phyloP scores from a whole-genome alignment of 2,888 invertebrate species.

The Temnothorax rugatulus region DNA sequence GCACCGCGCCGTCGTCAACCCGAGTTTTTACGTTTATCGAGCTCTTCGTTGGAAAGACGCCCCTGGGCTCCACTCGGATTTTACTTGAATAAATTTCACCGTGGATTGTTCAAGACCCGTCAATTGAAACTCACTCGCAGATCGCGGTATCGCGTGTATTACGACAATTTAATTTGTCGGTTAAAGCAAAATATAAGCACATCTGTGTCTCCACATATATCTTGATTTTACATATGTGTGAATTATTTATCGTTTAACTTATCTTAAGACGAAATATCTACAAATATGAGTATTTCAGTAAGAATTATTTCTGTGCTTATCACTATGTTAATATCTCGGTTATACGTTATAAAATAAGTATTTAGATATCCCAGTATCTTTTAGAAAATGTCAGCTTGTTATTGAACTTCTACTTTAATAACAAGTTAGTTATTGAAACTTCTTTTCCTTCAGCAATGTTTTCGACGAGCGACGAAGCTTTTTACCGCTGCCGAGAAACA shows the following conservation, averaged over 20 bases:
- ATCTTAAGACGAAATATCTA: neutral
- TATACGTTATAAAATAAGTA: neutral
- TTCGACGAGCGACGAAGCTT: slow-evolving; percentile 5
- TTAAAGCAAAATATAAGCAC: neutral
- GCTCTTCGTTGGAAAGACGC: slow-evolving; percentile 16
- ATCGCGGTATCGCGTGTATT: neutral
- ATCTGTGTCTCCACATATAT: neutral
- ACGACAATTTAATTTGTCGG: neutral
- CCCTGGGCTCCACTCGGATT: slow-evolving; percentile 1
- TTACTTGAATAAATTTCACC: slow-evolving; percentile 36
- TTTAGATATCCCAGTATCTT: neutral
- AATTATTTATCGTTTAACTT: neutral
- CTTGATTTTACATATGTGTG: neutral
- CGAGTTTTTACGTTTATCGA: slow-evolving; percentile 40
- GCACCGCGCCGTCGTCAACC: slow-evolving; percentile 45
- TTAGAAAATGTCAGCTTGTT: neutral
- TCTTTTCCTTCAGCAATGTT: neutral
- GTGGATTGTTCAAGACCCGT: neutral
- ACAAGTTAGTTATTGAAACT: neutral
- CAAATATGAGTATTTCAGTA: neutral
- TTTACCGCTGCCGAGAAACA: slow-evolving; percentile 42
- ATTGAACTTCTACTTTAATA: neutral
- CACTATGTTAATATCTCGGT: neutral
- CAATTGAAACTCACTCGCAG: neutral
- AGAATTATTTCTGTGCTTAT: neutral